Evolutionary conservation across 2,113 vertebrate species (phyloP), one percentile per base, ranked within the genome.

Genomic region (Gymnogyps californianus): DNA sequence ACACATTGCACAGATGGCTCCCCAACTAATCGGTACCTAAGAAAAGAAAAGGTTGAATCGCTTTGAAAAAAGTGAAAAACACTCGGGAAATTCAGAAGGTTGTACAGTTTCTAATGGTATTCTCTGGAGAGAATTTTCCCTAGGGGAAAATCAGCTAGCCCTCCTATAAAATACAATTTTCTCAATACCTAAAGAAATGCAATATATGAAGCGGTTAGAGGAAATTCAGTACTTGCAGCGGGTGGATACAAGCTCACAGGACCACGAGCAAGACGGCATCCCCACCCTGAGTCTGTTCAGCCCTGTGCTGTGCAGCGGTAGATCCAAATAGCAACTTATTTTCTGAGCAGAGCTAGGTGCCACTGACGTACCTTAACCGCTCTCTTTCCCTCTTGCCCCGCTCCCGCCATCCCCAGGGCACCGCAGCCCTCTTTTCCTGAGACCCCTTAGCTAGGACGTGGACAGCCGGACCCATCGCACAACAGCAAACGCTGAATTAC

Each of bases 1-100:
- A 38, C 0, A 8, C 97, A 97, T 2, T 19, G 5, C 0, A 40
- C 29, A 29, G 51, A 25, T 0, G 16, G 0, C 0, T 7, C 0
- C 58, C 96, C 94, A 34, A 93, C 2, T 17, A 93, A 47, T 5
- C 38, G 86, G 79, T 81, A 95, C 84, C 97, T 97, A 76, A 47
- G 42, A 11, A 40, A 29, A 85, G 42, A 28, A 66, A 66, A 64
- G 26, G 57, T 47, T 57, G 28, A 76, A 16, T 59, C 17, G 34
- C 87, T 65, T 34, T 31, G 20, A 15, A 62, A 67, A 36, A 42
- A 34, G 34, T 7, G 16, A 7, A 29, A 51, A 46, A 32, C 7
- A 49, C 6, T 25, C 6, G 13, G 11, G 21, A 36, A 66, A 26
- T 29, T 44, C 72, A 59, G 42, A 3, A 75, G 42, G 16, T 9